These are phyloP conservation scores for Lamellibrachia satsuma DNA, from an alignment of 2,888 invertebrate species.

Conservation along the genomic window DNA sequence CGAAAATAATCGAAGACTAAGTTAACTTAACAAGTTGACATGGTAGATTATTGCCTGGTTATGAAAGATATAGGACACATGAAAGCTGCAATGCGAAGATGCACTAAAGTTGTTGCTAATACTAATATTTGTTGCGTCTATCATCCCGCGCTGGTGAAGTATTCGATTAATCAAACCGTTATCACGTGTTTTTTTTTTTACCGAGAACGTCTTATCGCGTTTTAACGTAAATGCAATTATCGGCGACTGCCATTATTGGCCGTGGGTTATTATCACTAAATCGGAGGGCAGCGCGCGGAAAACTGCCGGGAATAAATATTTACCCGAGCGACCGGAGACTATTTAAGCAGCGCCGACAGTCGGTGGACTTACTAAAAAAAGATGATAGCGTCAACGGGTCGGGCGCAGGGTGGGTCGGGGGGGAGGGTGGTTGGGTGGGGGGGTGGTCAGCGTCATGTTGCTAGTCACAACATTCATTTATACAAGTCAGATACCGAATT, in stretches of 20 bases:
- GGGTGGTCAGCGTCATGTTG: background rate
- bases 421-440: background rate
- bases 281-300: background rate
- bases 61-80: background rate
- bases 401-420: background rate
- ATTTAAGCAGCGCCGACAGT: background rate
- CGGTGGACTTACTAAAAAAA: background rate
- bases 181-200: background rate
- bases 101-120: background rate
- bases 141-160: background rate
- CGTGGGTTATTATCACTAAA: conserved; percentile 6
- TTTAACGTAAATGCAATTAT: conserved; percentile 14
- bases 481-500: background rate
- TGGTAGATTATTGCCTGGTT: too few species aligned
- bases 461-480: background rate
- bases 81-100: background rate
- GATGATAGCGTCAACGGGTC: background rate
- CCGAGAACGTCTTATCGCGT: background rate
- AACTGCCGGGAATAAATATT: background rate
- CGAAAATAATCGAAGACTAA: too few species aligned
- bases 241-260: background rate
- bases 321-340: background rate
- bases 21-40: too few species aligned
- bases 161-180: background rate
- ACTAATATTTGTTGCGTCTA: background rate